A percentile compares a stretch with the other conserved stretches of the same genome.
phyloP scores from a whole-genome alignment of 2,888 invertebrate genomes.

The Therioaphis trifolii region DNA sequence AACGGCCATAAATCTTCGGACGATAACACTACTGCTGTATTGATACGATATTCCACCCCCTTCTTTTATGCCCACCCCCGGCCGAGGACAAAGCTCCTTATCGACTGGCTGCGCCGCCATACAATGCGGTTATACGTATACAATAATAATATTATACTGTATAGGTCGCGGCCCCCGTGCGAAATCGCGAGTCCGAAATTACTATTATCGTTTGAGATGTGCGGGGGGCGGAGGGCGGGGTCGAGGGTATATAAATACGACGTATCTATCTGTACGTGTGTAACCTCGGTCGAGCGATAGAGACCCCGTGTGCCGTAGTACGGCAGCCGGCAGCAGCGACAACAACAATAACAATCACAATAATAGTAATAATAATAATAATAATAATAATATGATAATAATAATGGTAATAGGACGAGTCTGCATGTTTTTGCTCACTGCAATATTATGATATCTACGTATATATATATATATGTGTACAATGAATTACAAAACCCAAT shows the following conservation, averaged over 20 bases:
- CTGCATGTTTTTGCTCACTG: neutral
- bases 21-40: conserved; percentile 33
- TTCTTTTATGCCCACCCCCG: conserved; percentile 2
- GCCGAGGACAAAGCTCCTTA: conserved; percentile 45
- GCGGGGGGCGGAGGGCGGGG: neutral
- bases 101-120: conserved; percentile 6
- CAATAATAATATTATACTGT: no score
- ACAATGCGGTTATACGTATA: neutral
- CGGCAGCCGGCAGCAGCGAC: neutral
- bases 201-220: conserved; percentile 15
- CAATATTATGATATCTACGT: neutral
- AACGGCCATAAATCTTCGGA: conserved; percentile 51
- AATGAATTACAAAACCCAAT: conserved; percentile 18
- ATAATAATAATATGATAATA: neutral
- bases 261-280: no score
- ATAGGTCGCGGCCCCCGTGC: neutral
- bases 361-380: conserved; percentile 1
- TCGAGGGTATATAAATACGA: no score
- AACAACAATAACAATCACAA: neutral
- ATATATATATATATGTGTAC: neutral
- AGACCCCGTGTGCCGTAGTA: neutral
- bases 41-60: conserved; percentile 33
- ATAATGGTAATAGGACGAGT: conserved; percentile 13
- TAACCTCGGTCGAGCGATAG: no score
- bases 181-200: conserved; percentile 36